Evolutionary conservation across 2,113 vertebrate genomes (phyloP).

Genomic region (Gopherus evgoodei): DNA sequence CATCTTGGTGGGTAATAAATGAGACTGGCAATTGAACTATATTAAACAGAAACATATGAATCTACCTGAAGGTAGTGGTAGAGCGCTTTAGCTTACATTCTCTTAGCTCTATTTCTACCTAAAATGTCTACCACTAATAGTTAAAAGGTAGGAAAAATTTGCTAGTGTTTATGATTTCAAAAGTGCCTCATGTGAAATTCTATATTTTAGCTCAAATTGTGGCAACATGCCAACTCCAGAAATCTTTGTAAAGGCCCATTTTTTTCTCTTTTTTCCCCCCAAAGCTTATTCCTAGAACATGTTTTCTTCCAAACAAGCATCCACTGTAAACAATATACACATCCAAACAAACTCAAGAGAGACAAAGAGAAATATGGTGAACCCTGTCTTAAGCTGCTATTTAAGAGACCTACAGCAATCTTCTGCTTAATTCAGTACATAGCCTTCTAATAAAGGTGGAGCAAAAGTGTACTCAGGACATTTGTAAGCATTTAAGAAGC

Average conservation of each 20-base stretch:
- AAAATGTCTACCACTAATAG: background rate
- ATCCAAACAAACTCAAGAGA: background rate
- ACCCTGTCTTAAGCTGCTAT: accelerated
- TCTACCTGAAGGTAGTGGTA: slow-evolving; percentile 46
- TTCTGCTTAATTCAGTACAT: background rate
- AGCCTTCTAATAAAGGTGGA: background rate
- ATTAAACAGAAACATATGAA: slow-evolving; percentile 84
- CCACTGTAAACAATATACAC: background rate
- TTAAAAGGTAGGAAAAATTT: background rate
- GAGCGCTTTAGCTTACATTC: slow-evolving; percentile 40
- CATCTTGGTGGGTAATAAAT: slow-evolving; percentile 88
- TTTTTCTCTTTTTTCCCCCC: accelerated
- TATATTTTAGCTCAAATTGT: background rate
- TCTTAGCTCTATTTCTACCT: background rate
- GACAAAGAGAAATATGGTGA: background rate
- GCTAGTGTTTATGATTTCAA: background rate
- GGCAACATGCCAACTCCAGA: accelerated
- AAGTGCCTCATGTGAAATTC: background rate
- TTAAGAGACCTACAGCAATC: background rate
- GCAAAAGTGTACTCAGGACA: accelerated
- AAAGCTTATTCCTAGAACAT: background rate
- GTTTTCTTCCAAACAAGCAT: background rate
- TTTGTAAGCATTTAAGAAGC: background rate
- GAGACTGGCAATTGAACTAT: slow-evolving; percentile 90
- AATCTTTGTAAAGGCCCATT: background rate